Evolutionary conservation across 1,140 invertebrate genomes (phyloP), one percentile per base, ranked within the genome.

Genomic region (Solenopsis invicta): DNA sequence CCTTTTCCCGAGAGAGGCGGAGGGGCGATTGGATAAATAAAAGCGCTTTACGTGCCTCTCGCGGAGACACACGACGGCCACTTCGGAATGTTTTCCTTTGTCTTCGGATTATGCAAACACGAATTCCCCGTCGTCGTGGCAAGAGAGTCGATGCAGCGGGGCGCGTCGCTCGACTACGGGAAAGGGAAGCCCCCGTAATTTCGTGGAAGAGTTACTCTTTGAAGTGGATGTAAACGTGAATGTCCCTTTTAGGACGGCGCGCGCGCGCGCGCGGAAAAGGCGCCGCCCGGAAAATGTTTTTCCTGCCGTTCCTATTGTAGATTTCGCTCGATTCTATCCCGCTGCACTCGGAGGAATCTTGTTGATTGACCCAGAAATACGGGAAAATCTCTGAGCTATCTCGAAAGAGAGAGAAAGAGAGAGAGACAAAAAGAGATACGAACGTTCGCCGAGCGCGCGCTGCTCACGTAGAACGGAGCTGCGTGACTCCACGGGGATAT

Each of bases 361-460:
- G 69, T 75, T 84, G 80, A 84, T 84, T 84, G 80, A 84, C 69
- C 80, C 52, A 74, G 80, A 84, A 84, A 61, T 84, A 56, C 80
- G 12, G 41, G 41, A 13, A 50, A 45, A 75, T 41, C 54, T 34
- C 52, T 41, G 67, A 29, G 41, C 61, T 74, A 71, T 37, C 52
- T 74, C 18, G 34, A 18, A n/a, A 41, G n/a, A 37, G 41, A 69
- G 29, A 29, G 29, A 29, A 2, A 29, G 29, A 29, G 29, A 29
- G 29, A 29, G 29, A 29, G 29, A 29, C 1, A 29, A 2, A 29
- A 2, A 29, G 29, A 29, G 80, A 82, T 54, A 29, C 50, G 12
- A 12, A 50, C 4, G 64, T 21, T 21, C 18, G 13, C 5, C 12
- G 18, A 29, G 29, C 29, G 29, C 1, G 29, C 29, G 0, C 1